phyloP scores from a whole-genome alignment of 53 echinoderm and acorn worm genomes.

The Patiria pectinifera region DNA sequence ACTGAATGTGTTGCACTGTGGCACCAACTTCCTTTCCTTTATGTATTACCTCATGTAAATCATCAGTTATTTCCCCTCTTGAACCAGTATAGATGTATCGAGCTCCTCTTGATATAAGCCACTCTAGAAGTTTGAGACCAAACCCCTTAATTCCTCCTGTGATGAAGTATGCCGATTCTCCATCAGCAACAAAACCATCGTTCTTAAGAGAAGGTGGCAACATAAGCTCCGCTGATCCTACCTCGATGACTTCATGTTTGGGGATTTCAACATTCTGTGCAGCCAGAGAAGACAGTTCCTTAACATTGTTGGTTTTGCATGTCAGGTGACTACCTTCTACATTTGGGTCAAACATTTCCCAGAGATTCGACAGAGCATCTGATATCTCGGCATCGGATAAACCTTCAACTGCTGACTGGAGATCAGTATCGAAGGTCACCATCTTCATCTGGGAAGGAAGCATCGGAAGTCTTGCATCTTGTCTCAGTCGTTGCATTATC shows the following conservation, averaged over 20 bases:
- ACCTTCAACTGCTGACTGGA: too few relatives aligned
- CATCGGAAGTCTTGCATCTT: too few relatives aligned
- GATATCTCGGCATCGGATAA: too few relatives aligned
- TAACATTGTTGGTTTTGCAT: neutral
- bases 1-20: too few relatives aligned
- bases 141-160: constrained; percentile 62
- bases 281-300: constrained; percentile 20
- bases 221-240: too few relatives aligned
- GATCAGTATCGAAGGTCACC: too few relatives aligned
- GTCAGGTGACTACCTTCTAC: neutral
- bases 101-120: constrained; percentile 67
- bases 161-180: constrained; percentile 67
- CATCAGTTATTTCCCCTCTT: neutral
- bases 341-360: neutral
- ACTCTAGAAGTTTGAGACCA: constrained; percentile 53
- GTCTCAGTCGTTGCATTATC: too few relatives aligned
- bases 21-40: too few relatives aligned
- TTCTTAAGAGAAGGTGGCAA: neutral
- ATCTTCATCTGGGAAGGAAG: too few relatives aligned
- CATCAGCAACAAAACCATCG: constrained; percentile 47
- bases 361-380: too few relatives aligned
- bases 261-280: constrained; percentile 18
- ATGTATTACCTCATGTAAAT: too few relatives aligned
- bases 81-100: too few relatives aligned
- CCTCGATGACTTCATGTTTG: constrained; percentile 11